These are phyloP conservation scores for Aphidoletes aphidimyza DNA, from an alignment of 2,888 invertebrate genomes.

Conservation along the genomic window DNA sequence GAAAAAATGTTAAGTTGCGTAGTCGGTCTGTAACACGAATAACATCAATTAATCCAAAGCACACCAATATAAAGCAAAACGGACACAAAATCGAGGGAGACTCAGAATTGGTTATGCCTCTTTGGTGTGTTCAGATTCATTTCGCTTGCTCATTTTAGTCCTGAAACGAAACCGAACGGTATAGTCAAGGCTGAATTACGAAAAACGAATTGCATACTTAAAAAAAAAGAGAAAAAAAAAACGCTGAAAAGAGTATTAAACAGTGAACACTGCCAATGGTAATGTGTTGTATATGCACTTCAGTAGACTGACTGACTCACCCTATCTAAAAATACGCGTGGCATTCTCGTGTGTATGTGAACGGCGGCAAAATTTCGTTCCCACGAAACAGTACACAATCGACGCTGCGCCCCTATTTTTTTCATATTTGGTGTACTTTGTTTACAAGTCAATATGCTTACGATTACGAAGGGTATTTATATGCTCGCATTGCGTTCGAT, in stretches of 20 bases:
- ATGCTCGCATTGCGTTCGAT: neutral
- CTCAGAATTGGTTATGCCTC: constrained; percentile 10
- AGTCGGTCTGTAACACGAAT: neutral
- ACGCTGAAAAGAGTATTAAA: neutral
- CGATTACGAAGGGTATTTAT: constrained; percentile 47
- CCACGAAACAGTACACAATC: constrained; percentile 27
- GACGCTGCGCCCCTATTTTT: constrained; percentile 3
- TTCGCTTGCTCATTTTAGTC: constrained; percentile 25
- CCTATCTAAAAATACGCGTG: constrained; percentile 29
- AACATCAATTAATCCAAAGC: constrained; percentile 49
- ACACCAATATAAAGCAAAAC: neutral
- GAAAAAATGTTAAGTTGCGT: neutral
- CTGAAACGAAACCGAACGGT: neutral
- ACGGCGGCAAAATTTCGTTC: constrained; percentile 8
- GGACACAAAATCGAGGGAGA: neutral
- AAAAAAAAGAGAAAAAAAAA: neutral
- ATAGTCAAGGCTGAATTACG: constrained; percentile 15
- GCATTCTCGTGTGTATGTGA: constrained; percentile 31
- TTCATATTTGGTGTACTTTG: constrained; percentile 7
- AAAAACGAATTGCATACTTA: neutral
- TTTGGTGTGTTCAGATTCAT: constrained; percentile 32
- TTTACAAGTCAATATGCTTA: constrained; percentile 54
- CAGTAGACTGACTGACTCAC: neutral
- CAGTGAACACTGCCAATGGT: no score
- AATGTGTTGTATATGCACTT: neutral